phyloP scores from a whole-genome alignment of 2,113 vertebrate species.

The Panthera leo region DNA sequence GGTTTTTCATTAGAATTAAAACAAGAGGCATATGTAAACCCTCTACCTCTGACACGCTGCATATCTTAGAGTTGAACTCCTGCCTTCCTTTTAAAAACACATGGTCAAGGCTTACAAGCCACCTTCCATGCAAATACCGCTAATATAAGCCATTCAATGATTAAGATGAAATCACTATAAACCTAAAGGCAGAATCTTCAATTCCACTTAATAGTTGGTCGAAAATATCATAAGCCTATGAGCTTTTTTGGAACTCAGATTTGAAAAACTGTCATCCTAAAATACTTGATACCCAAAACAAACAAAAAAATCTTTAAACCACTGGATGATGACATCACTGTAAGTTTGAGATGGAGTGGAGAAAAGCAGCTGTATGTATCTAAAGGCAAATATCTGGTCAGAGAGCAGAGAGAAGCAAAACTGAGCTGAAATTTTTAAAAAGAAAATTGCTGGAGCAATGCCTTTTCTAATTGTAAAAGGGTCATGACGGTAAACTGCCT shows the following conservation, averaged over 20 bases:
- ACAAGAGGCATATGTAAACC: neutral
- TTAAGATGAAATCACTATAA: neutral
- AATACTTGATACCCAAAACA: neutral
- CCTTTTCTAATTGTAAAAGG: neutral
- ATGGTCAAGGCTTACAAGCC: neutral
- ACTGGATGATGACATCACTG: neutral
- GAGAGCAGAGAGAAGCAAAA: neutral
- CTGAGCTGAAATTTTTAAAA: neutral
- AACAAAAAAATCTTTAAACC: neutral
- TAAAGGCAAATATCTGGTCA: neutral
- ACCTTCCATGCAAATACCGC: neutral
- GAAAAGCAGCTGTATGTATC: neutral
- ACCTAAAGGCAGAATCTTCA: neutral
- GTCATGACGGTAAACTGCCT: neutral
- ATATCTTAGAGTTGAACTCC: neutral
- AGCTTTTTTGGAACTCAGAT: neutral
- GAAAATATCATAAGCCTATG: neutral
- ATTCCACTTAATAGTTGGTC: neutral
- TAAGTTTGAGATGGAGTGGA: neutral
- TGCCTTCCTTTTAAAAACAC: neutral
- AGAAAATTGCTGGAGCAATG: neutral
- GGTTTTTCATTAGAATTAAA: neutral
- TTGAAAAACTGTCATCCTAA: conserved; percentile 20
- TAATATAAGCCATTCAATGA: neutral
- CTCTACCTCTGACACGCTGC: neutral